phyloP scores from a whole-genome alignment of 2,113 vertebrate genomes.

The Nicator chloris region DNA sequence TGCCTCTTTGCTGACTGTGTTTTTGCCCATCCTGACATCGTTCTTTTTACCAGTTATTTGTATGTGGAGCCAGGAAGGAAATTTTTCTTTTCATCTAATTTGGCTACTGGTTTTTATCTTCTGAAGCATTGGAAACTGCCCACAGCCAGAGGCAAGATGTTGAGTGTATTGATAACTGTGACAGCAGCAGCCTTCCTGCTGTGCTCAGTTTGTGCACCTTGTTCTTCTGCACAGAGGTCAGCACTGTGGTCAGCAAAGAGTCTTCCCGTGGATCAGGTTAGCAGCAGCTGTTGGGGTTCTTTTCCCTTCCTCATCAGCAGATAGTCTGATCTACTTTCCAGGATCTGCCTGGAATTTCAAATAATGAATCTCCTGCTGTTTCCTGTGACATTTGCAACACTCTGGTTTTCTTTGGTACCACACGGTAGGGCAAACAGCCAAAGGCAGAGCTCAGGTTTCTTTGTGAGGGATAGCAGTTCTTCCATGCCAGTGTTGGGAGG shows the following conservation, averaged over 20 bases:
- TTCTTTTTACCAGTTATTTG: not conserved
- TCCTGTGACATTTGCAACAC: not conserved
- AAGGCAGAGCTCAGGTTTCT: not conserved
- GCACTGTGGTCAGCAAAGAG: accelerated
- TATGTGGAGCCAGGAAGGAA: not conserved
- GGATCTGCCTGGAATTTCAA: not conserved
- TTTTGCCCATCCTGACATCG: not conserved
- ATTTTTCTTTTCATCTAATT: not conserved
- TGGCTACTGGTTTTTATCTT: not conserved
- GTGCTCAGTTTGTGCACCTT: not conserved
- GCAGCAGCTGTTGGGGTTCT: not conserved
- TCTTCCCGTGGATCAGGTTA: not conserved
- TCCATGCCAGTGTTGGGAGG: not conserved
- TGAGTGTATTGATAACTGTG: not conserved
- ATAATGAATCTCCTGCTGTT: not conserved
- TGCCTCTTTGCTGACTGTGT: not conserved
- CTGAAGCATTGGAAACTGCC: not conserved
- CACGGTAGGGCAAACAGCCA: not conserved
- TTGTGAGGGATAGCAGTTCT: not conserved
- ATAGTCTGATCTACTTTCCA: not conserved
- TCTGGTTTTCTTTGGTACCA: not conserved
- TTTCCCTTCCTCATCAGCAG: not conserved
- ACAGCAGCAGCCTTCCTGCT: not conserved
- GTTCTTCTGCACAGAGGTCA: not conserved
- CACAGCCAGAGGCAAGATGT: not conserved